Base-by-base conservation (phyloP, 2,888 invertebrate genomes). In the Alentia gelatinosa region DNA sequence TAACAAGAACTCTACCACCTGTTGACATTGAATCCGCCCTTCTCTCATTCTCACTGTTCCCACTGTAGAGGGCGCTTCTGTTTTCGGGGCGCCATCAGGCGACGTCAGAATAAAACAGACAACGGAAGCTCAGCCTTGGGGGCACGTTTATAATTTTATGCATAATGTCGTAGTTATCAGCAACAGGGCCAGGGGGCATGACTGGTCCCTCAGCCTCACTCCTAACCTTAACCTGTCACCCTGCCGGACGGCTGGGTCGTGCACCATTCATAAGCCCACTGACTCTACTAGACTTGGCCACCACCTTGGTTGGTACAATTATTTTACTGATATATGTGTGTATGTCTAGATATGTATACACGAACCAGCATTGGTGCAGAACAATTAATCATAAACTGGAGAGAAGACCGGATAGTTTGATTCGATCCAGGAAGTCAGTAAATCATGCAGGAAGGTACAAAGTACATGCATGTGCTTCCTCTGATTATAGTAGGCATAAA, bases 91-190 rank as follows among this genome's bases (percentile, higher is more conserved):
- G 39, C 79, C 79, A 79, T 39, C 79, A 37, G 15, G 0, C 39
- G 79, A 39, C 79, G 79, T 26, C 79, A 79, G 39, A 23, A 7
- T 7, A 1, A 26, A 7, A 35, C 74, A 74, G 74, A 15, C 63
- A 63, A 19, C 47, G 47, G 19, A 15, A 26, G 12, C 74, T 12
- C n/a, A 3, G 30, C 79, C 79, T 39, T 1, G 79, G 33, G 37
- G 39, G 37, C 79, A 79, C 12, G 23, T 23, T 79, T 39, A 79
- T 79, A 79, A 79, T 79, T 79, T 79, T 79, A 79, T 79, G 35
- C 37, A 79, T 79, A 79, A 33, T 79, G 35, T 79, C n/a, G 79
- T 37, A 35, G 79, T 79, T 79, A 79, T 79, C 79, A 79, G 79
- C 39, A 79, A 79, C 79, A 79, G 79, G 37, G 37, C 39, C 37